Conservation (phyloP, 2,888 invertebrate genomes). For the Agrotis puta region DNA sequence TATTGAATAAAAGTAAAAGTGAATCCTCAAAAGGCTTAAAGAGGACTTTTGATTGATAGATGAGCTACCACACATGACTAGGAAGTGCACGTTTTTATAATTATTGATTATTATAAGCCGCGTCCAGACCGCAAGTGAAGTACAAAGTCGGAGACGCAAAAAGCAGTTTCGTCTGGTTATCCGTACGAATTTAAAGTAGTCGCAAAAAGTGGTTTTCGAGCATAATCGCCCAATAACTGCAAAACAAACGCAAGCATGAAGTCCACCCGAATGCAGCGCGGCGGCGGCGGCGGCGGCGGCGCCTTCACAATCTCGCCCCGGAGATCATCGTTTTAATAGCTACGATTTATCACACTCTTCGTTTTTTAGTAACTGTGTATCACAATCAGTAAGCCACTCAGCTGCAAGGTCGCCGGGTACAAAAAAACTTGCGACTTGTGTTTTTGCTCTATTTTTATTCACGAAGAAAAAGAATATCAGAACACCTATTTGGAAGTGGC, state of each 20-base stretch:
- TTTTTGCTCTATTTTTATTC: constrained; percentile 89
- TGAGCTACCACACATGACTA: constrained; percentile 74
- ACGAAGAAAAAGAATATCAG: constrained; percentile 87
- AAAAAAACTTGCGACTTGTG: constrained; percentile 81
- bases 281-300: constrained; percentile 39
- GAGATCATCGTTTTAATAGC: constrained; percentile 78
- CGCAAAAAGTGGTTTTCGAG: constrained; percentile 52
- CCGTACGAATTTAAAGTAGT: constrained; percentile 44
- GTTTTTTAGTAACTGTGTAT: constrained; percentile 87
- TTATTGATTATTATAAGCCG: constrained; percentile 68
- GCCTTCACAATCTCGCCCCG: constrained; percentile 60
- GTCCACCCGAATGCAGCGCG: constrained; percentile 36
- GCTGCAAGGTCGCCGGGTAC: constrained; percentile 87
- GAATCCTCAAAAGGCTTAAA: constrained; percentile 78
- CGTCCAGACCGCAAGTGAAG: constrained; percentile 40
- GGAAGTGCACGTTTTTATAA: constrained; percentile 76
- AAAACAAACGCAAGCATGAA: constrained; percentile 49
- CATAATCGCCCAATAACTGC: constrained; percentile 50
- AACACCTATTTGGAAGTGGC: constrained; percentile 89
- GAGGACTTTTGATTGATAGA: constrained; percentile 78
- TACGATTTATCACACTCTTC: constrained; percentile 85
- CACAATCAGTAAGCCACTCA: constrained; percentile 86
- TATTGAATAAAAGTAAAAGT: constrained; percentile 89
- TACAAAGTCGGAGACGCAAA: constrained; percentile 47
- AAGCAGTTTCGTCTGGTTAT: constrained; percentile 49